Base-by-base conservation (phyloP, 2,113 vertebrate genomes). In the Natator depressus region DNA sequence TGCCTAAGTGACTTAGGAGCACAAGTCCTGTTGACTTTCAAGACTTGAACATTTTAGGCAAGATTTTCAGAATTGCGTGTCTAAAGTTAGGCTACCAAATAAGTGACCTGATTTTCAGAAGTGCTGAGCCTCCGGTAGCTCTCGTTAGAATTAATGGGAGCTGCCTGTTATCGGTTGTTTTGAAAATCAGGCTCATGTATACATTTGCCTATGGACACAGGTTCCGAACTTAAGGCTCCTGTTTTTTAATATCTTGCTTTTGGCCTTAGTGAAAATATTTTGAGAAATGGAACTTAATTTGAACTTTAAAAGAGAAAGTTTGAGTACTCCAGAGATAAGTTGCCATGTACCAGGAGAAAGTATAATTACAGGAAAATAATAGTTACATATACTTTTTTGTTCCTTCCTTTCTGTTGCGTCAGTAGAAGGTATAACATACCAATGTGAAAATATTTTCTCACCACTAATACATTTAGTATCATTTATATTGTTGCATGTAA, bases 201-300 rank as follows among this genome's bases (percentile, higher is more conserved):
- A 93, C 93, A 95, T 94, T 76, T 95, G 82, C 94, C 89, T 94
- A 96, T 80, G 85, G 95, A 91, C 82, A 16, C 49, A 89, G 82
- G 89, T 93, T 46, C 76, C 42, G 47, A 42, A 88, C 89, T 96
- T 96, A 5, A 17, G 78, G 46, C 89, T 93, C 35, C 62, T n/a
- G 35, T 35, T n/a, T 50, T 94, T 80, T 93, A 94, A n/a, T 91
- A 27, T 89, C 29, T 78, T 91, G 84, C 51, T 38, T 95, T 96
- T 88, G 80, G 78, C 85, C 50, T 4, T 80, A 93, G 62, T 53
- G 82, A 83, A 95, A 82, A 80, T 51, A 89, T 93, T 97, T 85
- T 55, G 86, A 84, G 62, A 88, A 90, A 55, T 76, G 89, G n/a
- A 90, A 31, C 82, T 80, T 80, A n/a, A 31, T 91, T 95, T 51